These are phyloP conservation scores for Phyllotreta cruciferae DNA, from an alignment of 2,888 invertebrate genomes.

Conservation along the genomic window DNA sequence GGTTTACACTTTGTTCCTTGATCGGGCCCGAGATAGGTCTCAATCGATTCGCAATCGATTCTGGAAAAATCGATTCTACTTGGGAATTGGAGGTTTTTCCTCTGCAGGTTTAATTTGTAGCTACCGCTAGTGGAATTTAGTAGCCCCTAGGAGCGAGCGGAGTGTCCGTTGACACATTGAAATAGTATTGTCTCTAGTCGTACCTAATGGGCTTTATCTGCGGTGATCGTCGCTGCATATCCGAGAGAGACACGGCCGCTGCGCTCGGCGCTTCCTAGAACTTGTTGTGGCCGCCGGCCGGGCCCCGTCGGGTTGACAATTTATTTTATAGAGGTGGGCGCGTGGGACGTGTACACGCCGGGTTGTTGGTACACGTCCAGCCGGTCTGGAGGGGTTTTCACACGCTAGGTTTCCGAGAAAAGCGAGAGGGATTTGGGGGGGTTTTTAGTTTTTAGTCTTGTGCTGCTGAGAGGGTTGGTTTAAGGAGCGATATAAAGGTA, in stretches of 20 bases:
- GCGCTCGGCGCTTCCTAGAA: constrained; percentile 55
- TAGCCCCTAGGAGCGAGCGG: constrained; percentile 31
- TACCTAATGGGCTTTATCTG: constrained; percentile 62
- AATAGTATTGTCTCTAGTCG: constrained; percentile 62
- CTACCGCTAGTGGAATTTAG: constrained; percentile 5
- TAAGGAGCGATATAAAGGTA: constrained; percentile 2
- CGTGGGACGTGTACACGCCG: constrained; percentile 46
- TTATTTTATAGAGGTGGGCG: constrained; percentile 60
- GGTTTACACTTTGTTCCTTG: constrained; percentile 26
- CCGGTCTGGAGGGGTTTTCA: too few relatives aligned
- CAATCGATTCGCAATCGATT: too few relatives aligned
- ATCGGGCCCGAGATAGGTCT: constrained; percentile 1
- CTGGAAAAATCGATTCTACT: too few relatives aligned
- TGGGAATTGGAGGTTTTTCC: too few relatives aligned
- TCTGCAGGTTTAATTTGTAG: too few relatives aligned
- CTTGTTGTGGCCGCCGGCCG: constrained; percentile 48
- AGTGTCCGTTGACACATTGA: constrained; percentile 59
- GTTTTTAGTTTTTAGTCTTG: too few relatives aligned
- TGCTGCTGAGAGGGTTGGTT: too few relatives aligned
- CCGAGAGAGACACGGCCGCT: constrained; percentile 45
- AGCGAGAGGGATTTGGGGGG: too few relatives aligned
- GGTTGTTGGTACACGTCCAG: too few relatives aligned
- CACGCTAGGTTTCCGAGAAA: not conserved
- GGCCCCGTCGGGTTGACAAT: constrained; percentile 56
- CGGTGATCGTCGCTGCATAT: constrained; percentile 52